Evolutionary conservation across 2,888 invertebrate species (phyloP), one percentile per base, ranked within the genome.

Genomic region (Orthonychiurus folsomi): DNA sequence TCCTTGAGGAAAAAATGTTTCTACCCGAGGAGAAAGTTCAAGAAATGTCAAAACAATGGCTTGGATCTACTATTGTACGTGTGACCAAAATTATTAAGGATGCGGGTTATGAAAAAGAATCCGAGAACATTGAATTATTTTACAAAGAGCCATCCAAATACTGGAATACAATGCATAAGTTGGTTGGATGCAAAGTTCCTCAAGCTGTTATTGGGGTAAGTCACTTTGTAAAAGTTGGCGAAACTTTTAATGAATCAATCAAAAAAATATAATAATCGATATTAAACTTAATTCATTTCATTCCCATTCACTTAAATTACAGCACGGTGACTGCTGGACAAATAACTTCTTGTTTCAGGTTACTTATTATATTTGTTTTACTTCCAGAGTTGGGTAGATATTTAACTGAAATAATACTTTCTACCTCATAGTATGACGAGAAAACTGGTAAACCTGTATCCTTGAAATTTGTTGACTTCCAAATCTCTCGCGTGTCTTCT

Each of bases 391-490:
- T n/a, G n/a, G n/a, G n/a, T n/a, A n/a, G n/a, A n/a, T n/a, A n/a
- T n/a, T n/a, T n/a, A n/a, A n/a, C n/a, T n/a, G n/a, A n/a, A n/a
- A n/a, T n/a, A n/a, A n/a, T n/a, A n/a, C n/a, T n/a, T n/a, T n/a
- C n/a, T 72, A 70, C 59, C 50, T 50, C n/a, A n/a, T n/a, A n/a
- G 1, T 70, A 69, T 26, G 69, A 69, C 55, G 63, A 56, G 1
- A 24, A 55, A 15, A 55, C 50, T 26, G 60, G 59, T 12, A 56
- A 62, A 23, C 59, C 62, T 15, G 23, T 37, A 2, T 57, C 23
- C 15, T 24, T 20, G n/a, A 68, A 70, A 60, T 71, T 73, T 47
- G 24, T 73, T 1, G 73, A 73, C 52, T 73, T 67, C 50, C 73
- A 73, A 60, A 24, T 72, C 1, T 37, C 70, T 1, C 57, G 72